Base-by-base conservation (phyloP, 2,797 vertebrate species). In the Coracias cyanogaster region DNA sequence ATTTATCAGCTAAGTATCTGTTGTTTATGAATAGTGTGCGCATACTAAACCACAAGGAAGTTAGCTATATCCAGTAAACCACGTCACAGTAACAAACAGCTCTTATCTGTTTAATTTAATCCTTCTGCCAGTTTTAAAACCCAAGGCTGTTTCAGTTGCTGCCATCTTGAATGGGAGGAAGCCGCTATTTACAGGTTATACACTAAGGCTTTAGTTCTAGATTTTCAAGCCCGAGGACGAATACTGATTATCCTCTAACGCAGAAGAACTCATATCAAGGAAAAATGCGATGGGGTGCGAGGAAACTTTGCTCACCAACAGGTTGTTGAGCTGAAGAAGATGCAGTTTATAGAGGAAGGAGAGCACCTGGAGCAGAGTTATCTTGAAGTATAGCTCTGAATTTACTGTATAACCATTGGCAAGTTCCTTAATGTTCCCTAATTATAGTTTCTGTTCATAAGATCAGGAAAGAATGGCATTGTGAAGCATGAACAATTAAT, bases 11-110 rank as follows among this genome's bases (percentile, higher is more conserved):
- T 12, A 31, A 69, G 12, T 39, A 33, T 29, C 29, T 45, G 15
- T 1, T 37, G 46, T 49, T 18, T 12, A 26, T 4, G 6, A 54
- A 77, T 77, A 85, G 8, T 25, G 1, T 1, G 0, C 13, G 12
- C 20, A 26, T 51, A 43, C 18, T 24, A 20, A 51, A 16, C 64
- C 21, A 48, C 4, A 3, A 6, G 2, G 24, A 69, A 77, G 26
- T 31, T 7, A 60, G 12, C 20, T 49, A 10, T 14, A n/a, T 8
- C 9, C 54, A 72, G 12, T 11, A 54, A 90, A 26, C 7, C 12
- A 48, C 14, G 29, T 15, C 6, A 5, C 69, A 52, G 25, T 8
- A 57, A 41, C 64, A 77, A 71, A n/a, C 46, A 73, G 9, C 64
- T 82, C 64, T 72, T 72, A 33, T 33, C 31, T 57, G 29, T 46